A percentile compares a stretch with the other conserved stretches of the same genome.
Conservation (phyloP, 2,888 invertebrate genomes). For the Piscicola geometra region DNA sequence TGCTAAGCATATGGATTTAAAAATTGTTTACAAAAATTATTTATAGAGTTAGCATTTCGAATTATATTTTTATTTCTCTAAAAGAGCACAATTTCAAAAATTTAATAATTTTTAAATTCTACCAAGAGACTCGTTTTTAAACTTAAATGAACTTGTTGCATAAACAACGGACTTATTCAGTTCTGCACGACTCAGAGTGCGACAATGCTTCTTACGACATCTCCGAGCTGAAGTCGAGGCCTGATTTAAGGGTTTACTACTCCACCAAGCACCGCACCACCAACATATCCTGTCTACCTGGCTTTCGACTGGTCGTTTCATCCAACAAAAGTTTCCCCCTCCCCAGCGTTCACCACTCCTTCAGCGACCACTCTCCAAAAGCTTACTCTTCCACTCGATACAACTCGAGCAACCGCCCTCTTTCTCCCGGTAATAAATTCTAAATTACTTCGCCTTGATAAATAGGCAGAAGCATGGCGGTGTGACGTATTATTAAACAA, state of each 20-base stretch:
- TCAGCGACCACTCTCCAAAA: background rate
- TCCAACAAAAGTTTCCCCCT: background rate
- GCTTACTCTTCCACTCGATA: background rate
- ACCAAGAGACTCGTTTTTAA: background rate
- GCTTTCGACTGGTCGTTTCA: background rate
- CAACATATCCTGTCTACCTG: background rate
- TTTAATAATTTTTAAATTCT: background rate
- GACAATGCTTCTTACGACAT: background rate
- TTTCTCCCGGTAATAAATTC: constrained; percentile 9
- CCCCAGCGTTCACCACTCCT: background rate
- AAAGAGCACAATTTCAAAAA: background rate
- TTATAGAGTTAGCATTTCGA: no score
- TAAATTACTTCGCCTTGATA: background rate
- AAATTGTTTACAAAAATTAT: no score
- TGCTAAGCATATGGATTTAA: no score
- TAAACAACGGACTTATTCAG: background rate
- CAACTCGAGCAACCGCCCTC: background rate
- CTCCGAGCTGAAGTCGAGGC: background rate
- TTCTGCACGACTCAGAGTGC: background rate
- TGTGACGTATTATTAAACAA: constrained; percentile 11
- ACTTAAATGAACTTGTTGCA: background rate
- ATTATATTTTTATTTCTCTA: no score
- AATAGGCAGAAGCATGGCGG: background rate
- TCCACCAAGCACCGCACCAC: background rate
- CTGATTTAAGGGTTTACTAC: background rate